Evolutionary conservation across 30 jellyfish, hydroid and myxozoan species (phyloP).

Genomic region (Aurelia aurita): DNA sequence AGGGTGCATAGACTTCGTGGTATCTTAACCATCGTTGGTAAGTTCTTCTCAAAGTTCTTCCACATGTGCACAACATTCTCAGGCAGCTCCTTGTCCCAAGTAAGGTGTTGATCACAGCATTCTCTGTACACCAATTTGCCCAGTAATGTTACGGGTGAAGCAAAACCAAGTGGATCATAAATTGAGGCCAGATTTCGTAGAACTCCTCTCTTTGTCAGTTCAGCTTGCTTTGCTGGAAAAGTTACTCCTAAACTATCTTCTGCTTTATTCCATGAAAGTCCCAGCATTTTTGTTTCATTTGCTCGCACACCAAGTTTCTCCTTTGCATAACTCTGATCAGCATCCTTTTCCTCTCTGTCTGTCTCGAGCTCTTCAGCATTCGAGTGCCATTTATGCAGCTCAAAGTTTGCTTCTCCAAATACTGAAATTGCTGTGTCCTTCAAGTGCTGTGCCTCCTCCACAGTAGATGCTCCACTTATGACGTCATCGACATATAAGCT

Average conservation of each 20-base stretch:
- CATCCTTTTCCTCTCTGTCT: conserved; percentile 8
- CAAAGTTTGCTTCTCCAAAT: conserved; percentile 52
- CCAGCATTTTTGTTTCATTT: conserved; percentile 66
- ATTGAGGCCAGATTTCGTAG: conserved; percentile 61
- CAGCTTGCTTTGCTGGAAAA: conserved; percentile 43
- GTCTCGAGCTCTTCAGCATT: conserved; percentile 59
- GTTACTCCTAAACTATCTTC: conserved; percentile 47
- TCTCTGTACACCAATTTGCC: conserved; percentile 63
- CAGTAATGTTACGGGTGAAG: conserved; percentile 46
- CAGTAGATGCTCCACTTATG: conserved; percentile 38
- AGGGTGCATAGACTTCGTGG: conserved; percentile 52
- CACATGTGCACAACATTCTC: conserved; percentile 8
- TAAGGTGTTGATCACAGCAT: conserved; percentile 33
- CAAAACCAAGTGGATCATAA: conserved; percentile 73
- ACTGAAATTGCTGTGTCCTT: conserved; percentile 22
- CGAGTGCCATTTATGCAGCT: conserved; percentile 78
- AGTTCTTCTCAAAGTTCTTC: conserved; percentile 12
- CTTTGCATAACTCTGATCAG: conserved; percentile 55
- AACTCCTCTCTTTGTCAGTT: conserved; percentile 62
- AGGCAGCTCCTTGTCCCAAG: conserved; percentile 63
- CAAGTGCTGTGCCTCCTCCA: conserved; percentile 20
- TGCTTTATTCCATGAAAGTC: conserved; percentile 59
- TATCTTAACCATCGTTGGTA: conserved; percentile 28
- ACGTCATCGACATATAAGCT: conserved; percentile 72
- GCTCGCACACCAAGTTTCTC: conserved; percentile 52